Evolutionary conservation across 1,140 invertebrate species (phyloP).

Genomic region (Drosophila hydei): DNA sequence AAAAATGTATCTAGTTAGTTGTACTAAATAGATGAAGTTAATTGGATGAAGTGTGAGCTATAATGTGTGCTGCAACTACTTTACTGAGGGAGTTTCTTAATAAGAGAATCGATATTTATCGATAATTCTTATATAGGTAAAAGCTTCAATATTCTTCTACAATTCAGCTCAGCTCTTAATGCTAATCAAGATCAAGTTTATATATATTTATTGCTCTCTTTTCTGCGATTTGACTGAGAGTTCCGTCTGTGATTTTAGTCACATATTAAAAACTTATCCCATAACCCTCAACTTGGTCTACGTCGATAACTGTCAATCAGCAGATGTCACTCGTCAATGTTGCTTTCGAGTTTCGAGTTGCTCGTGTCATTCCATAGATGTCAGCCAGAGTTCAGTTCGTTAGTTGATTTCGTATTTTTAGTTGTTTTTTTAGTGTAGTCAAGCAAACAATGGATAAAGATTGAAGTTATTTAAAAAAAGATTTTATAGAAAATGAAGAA

Average conservation of each 20-base stretch:
- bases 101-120: no score
- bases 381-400: slow-evolving; percentile 34
- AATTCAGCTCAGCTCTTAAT: not conserved
- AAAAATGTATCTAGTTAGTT: no score
- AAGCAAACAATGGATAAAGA: no score
- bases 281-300: slow-evolving; percentile 19
- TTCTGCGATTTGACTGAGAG: not conserved
- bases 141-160: no score
- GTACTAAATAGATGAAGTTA: no score
- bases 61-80: no score
- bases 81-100: no score
- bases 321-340: slow-evolving; percentile 56
- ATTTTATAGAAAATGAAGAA: no score
- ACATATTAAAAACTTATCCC: not conserved
- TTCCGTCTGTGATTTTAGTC: not conserved
- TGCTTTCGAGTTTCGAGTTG: slow-evolving; percentile 59
- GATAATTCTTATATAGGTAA: no score
- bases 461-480: no score
- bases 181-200: not conserved
- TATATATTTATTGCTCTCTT: not conserved
- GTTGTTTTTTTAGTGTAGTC: slow-evolving; percentile 3
- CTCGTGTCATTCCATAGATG: slow-evolving; percentile 52
- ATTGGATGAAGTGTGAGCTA: not conserved
- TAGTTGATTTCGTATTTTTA: slow-evolving; percentile 24
- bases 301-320: slow-evolving; percentile 59